Base-by-base conservation (phyloP, 1,140 invertebrate genomes). In the Orius laevigatus region DNA sequence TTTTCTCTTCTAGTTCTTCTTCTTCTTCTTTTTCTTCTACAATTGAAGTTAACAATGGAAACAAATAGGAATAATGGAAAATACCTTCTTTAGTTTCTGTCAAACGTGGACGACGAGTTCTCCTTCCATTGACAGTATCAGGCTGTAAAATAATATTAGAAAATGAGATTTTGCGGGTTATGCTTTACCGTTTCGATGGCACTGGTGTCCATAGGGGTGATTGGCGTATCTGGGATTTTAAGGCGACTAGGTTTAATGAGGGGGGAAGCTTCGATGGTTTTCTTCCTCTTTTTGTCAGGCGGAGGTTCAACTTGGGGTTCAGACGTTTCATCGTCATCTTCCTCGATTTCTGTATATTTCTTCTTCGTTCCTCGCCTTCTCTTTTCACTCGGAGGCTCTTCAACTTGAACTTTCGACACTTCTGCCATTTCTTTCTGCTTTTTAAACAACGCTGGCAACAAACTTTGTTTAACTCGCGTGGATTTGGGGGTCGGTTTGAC, bases 401-500 rank as follows among this genome's bases (percentile, higher is more conserved):
- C 50, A n/a, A 47, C 49, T 12, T 60, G 59, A 18, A 52, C 41
- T 49, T 53, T 50, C 6, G 35, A 20, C 15, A 39, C n/a, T 42
- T 47, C 19, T 18, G 15, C 15, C 49, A 48, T 38, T 40, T 58
- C 55, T 52, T 55, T 53, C 35, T 55, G 55, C 15, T 56, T 50
- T 0, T 52, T 49, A 5, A 38, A 54, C 49, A 48, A 54, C 58
- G 15, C 47, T 43, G 57, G 49, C 36, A 36, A 50, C 3, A 46
- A 48, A 35, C 53, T 56, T 46, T 57, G 60, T 47, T 59, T 56
- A 31, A 46, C 14, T 50, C 48, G 58, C 25, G 46, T 57, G 54
- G 55, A 56, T 15, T 50, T 49, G 51, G 60, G 53, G 12, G 49
- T 32, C 38, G 52, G 38, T 11, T 56, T 52, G 35, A 59, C 53